Conservation (phyloP, 1,140 invertebrate genomes). For the Bicyclus anynana region DNA sequence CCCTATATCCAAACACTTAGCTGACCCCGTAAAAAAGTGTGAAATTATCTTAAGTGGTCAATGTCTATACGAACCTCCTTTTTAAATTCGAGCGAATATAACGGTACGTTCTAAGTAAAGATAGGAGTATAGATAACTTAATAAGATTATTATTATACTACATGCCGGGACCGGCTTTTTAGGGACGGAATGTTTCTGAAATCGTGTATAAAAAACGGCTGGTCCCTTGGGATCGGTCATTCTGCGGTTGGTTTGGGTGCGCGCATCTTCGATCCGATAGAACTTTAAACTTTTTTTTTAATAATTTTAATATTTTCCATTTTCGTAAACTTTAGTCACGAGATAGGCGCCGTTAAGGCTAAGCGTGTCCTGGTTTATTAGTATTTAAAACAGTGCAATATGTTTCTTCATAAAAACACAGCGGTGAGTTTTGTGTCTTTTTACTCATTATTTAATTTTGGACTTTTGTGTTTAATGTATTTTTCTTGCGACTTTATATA, state of each 20-base stretch:
- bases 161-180: slow-evolving; percentile 63
- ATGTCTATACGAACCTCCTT: slow-evolving; percentile 56
- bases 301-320: slow-evolving; percentile 7
- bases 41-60: slow-evolving; percentile 70
- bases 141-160: slow-evolving; percentile 75
- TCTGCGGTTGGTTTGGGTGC: slow-evolving; percentile 57
- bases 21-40: slow-evolving; percentile 54
- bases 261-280: slow-evolving; percentile 47
- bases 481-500: slow-evolving; percentile 11
- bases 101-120: slow-evolving; percentile 73
- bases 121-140: slow-evolving; percentile 73
- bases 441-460: background rate
- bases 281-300: slow-evolving; percentile 5
- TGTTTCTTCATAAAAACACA: slow-evolving; percentile 20
- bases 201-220: slow-evolving; percentile 72
- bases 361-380: slow-evolving; percentile 5
- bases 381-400: slow-evolving; percentile 25
- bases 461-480: background rate
- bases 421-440: slow-evolving; percentile 19
- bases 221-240: slow-evolving; percentile 62
- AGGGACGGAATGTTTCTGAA: slow-evolving; percentile 68
- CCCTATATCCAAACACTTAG: slow-evolving; percentile 54
- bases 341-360: slow-evolving; percentile 11
- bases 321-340: slow-evolving; percentile 5
- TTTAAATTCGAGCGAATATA: slow-evolving; percentile 66